Evolutionary conservation across 92 coral and sea anemone genomes (phyloP), one percentile per base, ranked within the genome.

Genomic region (Epizoanthus ramosus): DNA sequence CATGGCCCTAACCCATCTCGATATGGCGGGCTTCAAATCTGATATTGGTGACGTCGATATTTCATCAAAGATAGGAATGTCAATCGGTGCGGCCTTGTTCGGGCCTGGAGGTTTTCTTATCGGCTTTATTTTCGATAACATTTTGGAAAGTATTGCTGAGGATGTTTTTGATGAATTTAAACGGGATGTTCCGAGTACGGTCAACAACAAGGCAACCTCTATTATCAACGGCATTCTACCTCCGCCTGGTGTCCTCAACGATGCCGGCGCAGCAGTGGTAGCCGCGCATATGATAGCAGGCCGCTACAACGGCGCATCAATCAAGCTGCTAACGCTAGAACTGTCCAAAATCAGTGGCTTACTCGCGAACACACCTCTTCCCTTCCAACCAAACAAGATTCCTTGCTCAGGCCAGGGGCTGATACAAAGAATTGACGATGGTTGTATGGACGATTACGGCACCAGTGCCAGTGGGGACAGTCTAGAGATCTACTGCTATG

Each of bases 391-490:
- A 81, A 81, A 81, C 43, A 81, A 53, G 57, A 81, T 81, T 68
- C 79, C 85, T 31, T 81, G 85, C 77, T 81, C 68, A 60, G 77
- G 77, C 31, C 77, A 81, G 85, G 85, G 79, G 23, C 66, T 53
- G 52, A 54, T 81, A 28, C 68, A 81, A 53, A 81, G 50, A 52
- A 68, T 81, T 81, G 75, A 81, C 63, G 77, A 81, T 53, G 58
- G 85, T 6, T 81, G 85, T 35, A 81, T 81, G 85, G 14, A 68
- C 33, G 85, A 81, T 68, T 81, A 81, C 68, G 85, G 85, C 15
- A 16, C 37, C 63, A 81, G 54, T 54, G 45, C 57, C 25, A 56
- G 67, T 33, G 85, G 85, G 4, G 85, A 81, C 22, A 81, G 68
- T 63, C 63, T 81, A 57, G 85, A 81, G 68, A 68, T 81, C 5